phyloP scores from a whole-genome alignment of 2,888 invertebrate species.

The Folsomia manolachei region DNA sequence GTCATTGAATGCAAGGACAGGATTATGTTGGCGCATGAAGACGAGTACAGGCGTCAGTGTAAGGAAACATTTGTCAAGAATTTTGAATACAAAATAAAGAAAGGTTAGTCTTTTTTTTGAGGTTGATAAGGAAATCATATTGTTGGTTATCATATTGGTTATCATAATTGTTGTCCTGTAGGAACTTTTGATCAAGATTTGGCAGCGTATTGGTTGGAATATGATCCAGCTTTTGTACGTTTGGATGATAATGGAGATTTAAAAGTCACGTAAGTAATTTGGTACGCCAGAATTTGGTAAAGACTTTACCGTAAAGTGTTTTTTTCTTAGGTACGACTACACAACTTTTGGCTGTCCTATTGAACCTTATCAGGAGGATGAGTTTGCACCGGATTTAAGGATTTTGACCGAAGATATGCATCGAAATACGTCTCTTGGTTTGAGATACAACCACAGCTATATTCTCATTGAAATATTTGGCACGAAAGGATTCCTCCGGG shows the following conservation, averaged over 20 bases:
- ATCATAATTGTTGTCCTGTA: too few species aligned
- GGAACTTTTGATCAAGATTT: slow-evolving; percentile 32
- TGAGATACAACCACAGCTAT: slow-evolving; percentile 29
- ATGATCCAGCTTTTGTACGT: slow-evolving; percentile 15
- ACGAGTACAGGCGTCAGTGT: slow-evolving; percentile 35
- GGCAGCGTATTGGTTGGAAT: slow-evolving; percentile 27
- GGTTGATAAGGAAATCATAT: too few species aligned
- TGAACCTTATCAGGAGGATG: slow-evolving; percentile 36
- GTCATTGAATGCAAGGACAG: slow-evolving; percentile 34
- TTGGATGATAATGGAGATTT: slow-evolving; percentile 13
- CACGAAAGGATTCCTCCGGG: slow-evolving; percentile 32
- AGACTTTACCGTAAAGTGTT: too few species aligned
- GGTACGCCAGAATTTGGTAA: too few species aligned
- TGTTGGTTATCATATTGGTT: too few species aligned
- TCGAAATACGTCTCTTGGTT: slow-evolving; percentile 21
- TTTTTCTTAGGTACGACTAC: slow-evolving; percentile 32
- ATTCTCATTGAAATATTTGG: slow-evolving; percentile 45
- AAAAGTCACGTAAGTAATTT: neutral
- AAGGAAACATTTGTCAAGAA: slow-evolving; percentile 31
- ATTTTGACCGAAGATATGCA: slow-evolving; percentile 21
- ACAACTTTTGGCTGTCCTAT: slow-evolving; percentile 45
- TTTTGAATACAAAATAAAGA: slow-evolving; percentile 24
- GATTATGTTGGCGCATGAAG: slow-evolving; percentile 39
- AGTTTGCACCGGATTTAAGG: slow-evolving; percentile 40
- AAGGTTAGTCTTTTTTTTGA: slow-evolving; percentile 15